These are phyloP conservation scores for Cryptophagus acutangulus DNA, from an alignment of 2,888 invertebrate genomes.

Conservation along the genomic window DNA sequence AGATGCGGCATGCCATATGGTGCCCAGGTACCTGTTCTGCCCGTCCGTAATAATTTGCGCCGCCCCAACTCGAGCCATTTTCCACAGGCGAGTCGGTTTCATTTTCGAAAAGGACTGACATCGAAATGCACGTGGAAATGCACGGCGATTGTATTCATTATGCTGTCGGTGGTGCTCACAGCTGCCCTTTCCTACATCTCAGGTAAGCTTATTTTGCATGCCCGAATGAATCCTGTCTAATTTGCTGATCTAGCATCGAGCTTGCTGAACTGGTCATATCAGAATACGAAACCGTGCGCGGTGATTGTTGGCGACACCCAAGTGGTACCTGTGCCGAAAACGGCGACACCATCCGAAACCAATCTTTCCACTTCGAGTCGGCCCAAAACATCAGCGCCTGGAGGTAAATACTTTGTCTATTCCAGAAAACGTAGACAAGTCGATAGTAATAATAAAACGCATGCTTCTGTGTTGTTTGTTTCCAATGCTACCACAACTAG, in stretches of 20 bases:
- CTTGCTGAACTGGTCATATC: slow-evolving; percentile 80
- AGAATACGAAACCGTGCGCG: slow-evolving; percentile 76
- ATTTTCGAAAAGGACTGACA: slow-evolving; percentile 80
- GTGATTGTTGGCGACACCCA: slow-evolving; percentile 77
- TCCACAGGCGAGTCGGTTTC: slow-evolving; percentile 70
- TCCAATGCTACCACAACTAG: slow-evolving; percentile 26
- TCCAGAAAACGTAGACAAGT: slow-evolving; percentile 67
- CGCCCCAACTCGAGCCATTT: slow-evolving; percentile 67
- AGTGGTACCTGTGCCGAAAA: slow-evolving; percentile 63
- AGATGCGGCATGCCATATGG: slow-evolving; percentile 49
- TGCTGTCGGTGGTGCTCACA: slow-evolving; percentile 75
- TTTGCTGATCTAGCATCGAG: slow-evolving; percentile 64
- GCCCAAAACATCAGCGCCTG: slow-evolving; percentile 59
- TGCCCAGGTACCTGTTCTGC: slow-evolving; percentile 62
- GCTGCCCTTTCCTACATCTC: slow-evolving; percentile 83
- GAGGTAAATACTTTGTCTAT: slow-evolving; percentile 54
- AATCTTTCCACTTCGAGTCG: slow-evolving; percentile 66
- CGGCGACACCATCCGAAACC: slow-evolving; percentile 61
- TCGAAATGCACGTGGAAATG: slow-evolving; percentile 90
- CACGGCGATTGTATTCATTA: slow-evolving; percentile 81
- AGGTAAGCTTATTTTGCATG: no score
- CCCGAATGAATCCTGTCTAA: slow-evolving; percentile 9
- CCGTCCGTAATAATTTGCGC: slow-evolving; percentile 68
- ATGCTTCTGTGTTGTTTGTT: slow-evolving; percentile 42
- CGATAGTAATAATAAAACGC: slow-evolving; percentile 38